Conservation (phyloP, 2,113 vertebrate species). For the Columba janthina region DNA sequence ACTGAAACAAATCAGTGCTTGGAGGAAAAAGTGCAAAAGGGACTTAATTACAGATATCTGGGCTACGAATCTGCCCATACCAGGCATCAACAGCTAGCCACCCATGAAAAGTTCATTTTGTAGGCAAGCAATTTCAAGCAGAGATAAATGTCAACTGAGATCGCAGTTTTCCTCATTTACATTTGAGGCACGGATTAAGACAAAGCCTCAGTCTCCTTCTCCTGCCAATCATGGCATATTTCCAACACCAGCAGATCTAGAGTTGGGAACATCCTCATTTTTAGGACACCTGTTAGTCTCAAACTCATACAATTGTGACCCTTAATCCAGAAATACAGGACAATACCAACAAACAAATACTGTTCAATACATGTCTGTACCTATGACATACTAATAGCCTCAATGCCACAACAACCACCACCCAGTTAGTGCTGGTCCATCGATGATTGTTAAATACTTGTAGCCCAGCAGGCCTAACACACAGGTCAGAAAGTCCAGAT, state of each 20-base stretch:
- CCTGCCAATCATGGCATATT: accelerated
- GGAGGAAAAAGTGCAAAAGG: neutral
- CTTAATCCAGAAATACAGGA: neutral
- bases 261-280: neutral
- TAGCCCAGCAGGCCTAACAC: neutral
- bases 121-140: neutral
- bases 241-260: neutral
- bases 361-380: neutral
- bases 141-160: neutral
- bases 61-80: neutral
- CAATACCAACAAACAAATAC: neutral
- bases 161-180: neutral
- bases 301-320: neutral
- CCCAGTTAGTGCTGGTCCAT: neutral
- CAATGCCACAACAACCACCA: neutral
- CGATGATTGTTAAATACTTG: accelerated
- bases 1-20: neutral
- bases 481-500: neutral
- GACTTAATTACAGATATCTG: neutral
- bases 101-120: neutral
- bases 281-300: neutral
- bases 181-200: neutral
- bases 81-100: neutral
- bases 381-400: neutral
- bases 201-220: neutral